phyloP scores from a whole-genome alignment of 1,140 invertebrate genomes.

The Rhopalosiphum padi region DNA sequence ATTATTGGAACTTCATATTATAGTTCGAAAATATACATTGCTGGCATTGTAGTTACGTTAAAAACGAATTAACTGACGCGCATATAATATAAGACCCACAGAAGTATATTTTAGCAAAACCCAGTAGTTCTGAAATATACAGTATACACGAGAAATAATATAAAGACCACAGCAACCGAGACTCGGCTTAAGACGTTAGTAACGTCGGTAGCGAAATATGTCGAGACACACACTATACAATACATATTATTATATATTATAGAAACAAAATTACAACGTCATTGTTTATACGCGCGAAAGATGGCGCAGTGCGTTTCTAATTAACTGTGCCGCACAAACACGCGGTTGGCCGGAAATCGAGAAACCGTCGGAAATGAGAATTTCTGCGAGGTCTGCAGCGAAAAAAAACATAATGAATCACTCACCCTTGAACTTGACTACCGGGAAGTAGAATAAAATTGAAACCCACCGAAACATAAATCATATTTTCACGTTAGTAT shows the following conservation, averaged over 20 bases:
- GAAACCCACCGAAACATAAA: not conserved
- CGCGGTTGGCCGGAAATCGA: conserved; percentile 32
- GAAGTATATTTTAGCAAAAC: not conserved
- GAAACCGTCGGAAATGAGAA: conserved; percentile 35
- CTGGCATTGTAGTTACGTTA: not conserved
- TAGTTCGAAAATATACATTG: not conserved
- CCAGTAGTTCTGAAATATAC: not conserved
- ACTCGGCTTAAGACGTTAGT: conserved; percentile 13
- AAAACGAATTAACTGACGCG: not conserved
- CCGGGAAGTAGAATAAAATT: conserved; percentile 23
- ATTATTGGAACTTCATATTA: not conserved
- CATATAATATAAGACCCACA: not conserved
- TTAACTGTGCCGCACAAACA: conserved; percentile 9
- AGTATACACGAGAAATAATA: not conserved
- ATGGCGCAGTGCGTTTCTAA: not conserved
- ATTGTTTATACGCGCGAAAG: conserved; percentile 21
- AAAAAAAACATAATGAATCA: conserved; percentile 21
- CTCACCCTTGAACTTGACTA: conserved; percentile 33
- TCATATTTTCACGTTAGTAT: conserved; percentile 7
- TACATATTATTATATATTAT: not conserved
- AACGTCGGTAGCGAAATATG: not conserved
- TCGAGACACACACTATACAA: not conserved
- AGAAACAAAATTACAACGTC: not conserved
- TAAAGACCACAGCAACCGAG: not conserved
- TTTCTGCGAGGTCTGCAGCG: not conserved